Base-by-base conservation (phyloP, 2,888 invertebrate genomes). In the Cerceris ruficornis region DNA sequence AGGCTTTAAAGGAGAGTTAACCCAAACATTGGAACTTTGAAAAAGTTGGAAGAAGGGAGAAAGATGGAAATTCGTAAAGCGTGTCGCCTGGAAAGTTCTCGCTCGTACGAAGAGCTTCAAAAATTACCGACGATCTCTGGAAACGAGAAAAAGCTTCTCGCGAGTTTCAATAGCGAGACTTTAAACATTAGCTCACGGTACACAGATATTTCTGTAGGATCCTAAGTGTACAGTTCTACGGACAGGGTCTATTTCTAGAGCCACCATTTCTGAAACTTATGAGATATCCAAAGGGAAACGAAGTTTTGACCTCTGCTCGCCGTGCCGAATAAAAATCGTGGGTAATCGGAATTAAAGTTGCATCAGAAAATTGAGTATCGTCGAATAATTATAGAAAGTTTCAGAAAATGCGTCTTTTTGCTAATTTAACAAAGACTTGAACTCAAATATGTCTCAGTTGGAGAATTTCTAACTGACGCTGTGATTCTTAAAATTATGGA, bases 171-270 rank as follows among this genome's bases (percentile, higher is more conserved):
- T 59, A 41, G 62, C 69, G 13, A 52, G 65, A 77, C 59, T 74
- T 77, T 68, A 73, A 80, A 80, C 73, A 73, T 77, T 62, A 54
- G 64, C 72, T 50, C 58, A 28, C 17, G 64, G 46, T 59, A 72
- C 17, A 69, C 50, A 65, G 60, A 64, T 75, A 75, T 78, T 68
- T 78, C 58, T 69, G 73, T 68, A 42, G 28, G 43, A 55, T 69
- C 57, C 71, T 74, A 82, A 57, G 57, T 76, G 71, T 69, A 80
- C 59, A 58, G 64, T 61, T 61, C 62, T 67, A 62, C 64, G 62
- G 58, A 65, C 73, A 69, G 67, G 46, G 49, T 72, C 70, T 87
- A 81, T 86, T 87, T 87, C 70, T 82, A 83, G 83, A 78, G 62
- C 58, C 75, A 49, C 62, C 69, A 43, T 59, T 68, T 72, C 52